Evolutionary conservation across 2,113 vertebrate genomes (phyloP), one percentile per base, ranked within the genome.

Genomic region (Psittacara wagleri): DNA sequence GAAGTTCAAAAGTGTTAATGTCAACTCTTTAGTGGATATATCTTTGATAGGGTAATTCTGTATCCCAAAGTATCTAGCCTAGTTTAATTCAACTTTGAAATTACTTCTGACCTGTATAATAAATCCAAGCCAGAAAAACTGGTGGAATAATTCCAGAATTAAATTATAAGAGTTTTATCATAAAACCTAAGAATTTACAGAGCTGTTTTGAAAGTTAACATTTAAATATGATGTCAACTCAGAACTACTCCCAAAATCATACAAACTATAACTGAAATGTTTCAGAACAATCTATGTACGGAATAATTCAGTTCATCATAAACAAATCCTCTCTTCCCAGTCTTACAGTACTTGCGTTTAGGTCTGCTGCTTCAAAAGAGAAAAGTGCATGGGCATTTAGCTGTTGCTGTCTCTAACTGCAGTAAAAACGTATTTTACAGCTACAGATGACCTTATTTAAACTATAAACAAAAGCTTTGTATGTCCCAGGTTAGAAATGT

Each of bases 1-100:
- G 57, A 96, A 95, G 88, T 91, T 95, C 89, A 86, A 44, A 95
- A 95, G 67, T 73, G 61, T 72, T 90, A 81, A 88, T 88, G 95
- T 94, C 85, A 94, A 62, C n/a, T 69, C 59, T 91, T 95, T 67
- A 81, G 55, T 39, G 64, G 63, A 68, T 35, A 22, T 63, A 54
- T 27, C 76, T 95, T 72, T 87, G 37, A 88, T 17, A 77, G 66
- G n/a, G 72, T 86, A 88, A 82, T n/a, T 54, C 13, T 13, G 5
- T 24, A 70, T 77, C 68, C 83, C 48, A 66, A 90, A 83, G 86
- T n/a, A 86, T 7, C 46, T 87, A 77, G 54, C 22, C 9, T 59
- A 74, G 24, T 55, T 94, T 83, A 82, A 90, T 33, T 51, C 44
- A 86, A 75, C 81, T 81, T 33, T 84, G 39, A 86, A 83, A 90